A percentile compares a stretch with the other conserved stretches of the same genome.
Evolutionary conservation across 2,888 invertebrate species (phyloP).

Genomic region (Drosophila koepferae): DNA sequence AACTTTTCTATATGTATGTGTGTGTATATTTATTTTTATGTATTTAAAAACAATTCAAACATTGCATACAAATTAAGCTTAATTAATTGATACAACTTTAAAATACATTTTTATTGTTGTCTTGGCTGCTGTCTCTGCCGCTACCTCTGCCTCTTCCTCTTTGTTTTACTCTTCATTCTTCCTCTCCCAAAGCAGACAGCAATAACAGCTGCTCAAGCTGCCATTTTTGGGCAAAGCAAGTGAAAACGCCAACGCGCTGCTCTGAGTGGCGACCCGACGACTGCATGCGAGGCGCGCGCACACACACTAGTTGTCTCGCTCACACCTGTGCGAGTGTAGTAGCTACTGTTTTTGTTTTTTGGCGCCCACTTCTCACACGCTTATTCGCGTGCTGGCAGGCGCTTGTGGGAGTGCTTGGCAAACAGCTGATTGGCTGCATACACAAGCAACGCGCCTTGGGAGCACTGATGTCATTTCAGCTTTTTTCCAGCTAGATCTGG

Average conservation of each 20-base stretch:
- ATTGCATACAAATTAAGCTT: background rate
- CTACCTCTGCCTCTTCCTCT: background rate
- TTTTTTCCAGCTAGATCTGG: no score
- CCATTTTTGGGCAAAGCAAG: slow-evolving; percentile 52
- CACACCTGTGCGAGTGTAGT: slow-evolving; percentile 32
- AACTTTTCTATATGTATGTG: background rate
- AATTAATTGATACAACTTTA: slow-evolving; percentile 13
- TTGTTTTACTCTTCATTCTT: no score
- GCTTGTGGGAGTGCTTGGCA: slow-evolving; percentile 38
- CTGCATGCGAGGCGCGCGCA: background rate
- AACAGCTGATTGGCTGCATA: slow-evolving; percentile 59
- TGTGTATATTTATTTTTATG: background rate
- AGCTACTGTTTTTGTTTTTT: slow-evolving; percentile 63
- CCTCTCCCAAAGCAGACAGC: slow-evolving; percentile 4
- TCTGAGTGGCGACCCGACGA: slow-evolving; percentile 11
- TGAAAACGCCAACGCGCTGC: slow-evolving; percentile 37
- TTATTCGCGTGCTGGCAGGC: slow-evolving; percentile 70
- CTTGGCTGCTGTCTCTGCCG: background rate
- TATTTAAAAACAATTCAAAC: background rate
- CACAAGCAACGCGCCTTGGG: background rate
- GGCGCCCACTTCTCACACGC: slow-evolving; percentile 67
- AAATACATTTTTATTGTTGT: slow-evolving; percentile 12
- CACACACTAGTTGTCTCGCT: slow-evolving; percentile 43
- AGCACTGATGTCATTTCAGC: no score
- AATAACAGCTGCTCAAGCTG: slow-evolving; percentile 55